phyloP scores from a whole-genome alignment of 2,888 invertebrate genomes.

The Ennomos quercinarius region DNA sequence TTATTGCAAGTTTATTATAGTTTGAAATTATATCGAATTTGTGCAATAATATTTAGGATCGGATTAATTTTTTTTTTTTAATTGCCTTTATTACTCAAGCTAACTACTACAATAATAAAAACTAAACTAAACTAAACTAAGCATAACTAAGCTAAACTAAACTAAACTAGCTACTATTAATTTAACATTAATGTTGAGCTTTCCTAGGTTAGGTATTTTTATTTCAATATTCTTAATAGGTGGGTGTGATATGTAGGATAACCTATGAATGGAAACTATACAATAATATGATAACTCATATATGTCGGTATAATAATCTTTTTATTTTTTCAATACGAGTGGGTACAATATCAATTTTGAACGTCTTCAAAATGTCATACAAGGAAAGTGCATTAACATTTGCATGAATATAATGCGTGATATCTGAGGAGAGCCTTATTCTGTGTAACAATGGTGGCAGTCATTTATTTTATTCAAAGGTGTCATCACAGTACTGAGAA shows the following conservation, averaged over 20 bases:
- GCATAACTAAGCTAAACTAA: too few species aligned
- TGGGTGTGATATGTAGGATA: too few species aligned
- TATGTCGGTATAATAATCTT: conserved; percentile 8
- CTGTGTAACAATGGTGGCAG: conserved; percentile 56
- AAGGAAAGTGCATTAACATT: conserved; percentile 74
- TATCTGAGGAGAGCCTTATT: conserved; percentile 44
- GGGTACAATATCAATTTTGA: conserved; percentile 66
- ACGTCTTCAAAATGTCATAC: conserved; percentile 63
- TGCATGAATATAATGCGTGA: conserved; percentile 36
- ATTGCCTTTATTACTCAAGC: too few species aligned
- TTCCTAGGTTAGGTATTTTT: too few species aligned
- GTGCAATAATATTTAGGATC: neutral
- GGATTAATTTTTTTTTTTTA: too few species aligned
- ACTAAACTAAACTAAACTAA: too few species aligned
- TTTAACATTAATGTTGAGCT: conserved; percentile 4
- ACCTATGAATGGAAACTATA: too few species aligned
- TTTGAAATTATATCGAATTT: conserved; percentile 53
- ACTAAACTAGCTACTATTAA: too few species aligned
- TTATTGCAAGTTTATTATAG: conserved; percentile 60
- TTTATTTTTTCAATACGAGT: conserved; percentile 32
- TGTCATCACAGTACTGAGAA: conserved; percentile 12
- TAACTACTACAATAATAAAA: too few species aligned
- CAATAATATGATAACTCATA: neutral
- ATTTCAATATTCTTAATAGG: too few species aligned
- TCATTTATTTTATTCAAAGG: conserved; percentile 50